These are phyloP conservation scores for Chionomys nivalis DNA, from an alignment of 2,113 vertebrate genomes.

Conservation along the genomic window DNA sequence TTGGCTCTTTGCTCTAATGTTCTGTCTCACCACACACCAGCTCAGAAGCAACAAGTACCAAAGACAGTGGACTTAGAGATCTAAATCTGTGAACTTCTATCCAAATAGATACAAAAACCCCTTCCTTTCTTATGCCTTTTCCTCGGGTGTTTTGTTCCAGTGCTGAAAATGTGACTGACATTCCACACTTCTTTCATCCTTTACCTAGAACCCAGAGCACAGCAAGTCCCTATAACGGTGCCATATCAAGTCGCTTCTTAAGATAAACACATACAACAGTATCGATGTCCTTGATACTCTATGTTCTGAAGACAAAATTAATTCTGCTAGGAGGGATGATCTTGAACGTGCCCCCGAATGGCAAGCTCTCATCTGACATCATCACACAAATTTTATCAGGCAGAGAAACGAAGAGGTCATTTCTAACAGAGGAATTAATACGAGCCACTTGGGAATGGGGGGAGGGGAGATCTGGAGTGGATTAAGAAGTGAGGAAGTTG, in stretches of 20 bases:
- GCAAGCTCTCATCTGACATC: background rate
- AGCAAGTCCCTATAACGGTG: background rate
- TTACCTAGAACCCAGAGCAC: background rate
- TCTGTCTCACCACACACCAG: background rate
- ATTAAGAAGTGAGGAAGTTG: background rate
- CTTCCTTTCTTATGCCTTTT: background rate
- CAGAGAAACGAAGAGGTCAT: background rate
- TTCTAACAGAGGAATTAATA: background rate
- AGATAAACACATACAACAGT: background rate
- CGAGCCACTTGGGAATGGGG: too few relatives aligned
- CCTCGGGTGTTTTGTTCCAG: too few relatives aligned
- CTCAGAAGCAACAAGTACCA: background rate
- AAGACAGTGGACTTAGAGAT: background rate
- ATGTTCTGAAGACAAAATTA: constrained; percentile 39
- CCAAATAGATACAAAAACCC: background rate
- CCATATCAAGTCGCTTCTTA: background rate
- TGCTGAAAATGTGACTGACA: background rate
- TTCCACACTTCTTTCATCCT: background rate
- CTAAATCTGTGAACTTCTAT: background rate
- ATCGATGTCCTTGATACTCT: background rate
- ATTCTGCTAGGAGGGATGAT: background rate
- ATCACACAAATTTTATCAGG: background rate
- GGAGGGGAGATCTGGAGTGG: background rate
- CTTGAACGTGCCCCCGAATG: background rate
- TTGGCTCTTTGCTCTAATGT: background rate